Evolutionary conservation across 1,140 invertebrate species (phyloP).

Genomic region (Macrobrachium rosenbergii): DNA sequence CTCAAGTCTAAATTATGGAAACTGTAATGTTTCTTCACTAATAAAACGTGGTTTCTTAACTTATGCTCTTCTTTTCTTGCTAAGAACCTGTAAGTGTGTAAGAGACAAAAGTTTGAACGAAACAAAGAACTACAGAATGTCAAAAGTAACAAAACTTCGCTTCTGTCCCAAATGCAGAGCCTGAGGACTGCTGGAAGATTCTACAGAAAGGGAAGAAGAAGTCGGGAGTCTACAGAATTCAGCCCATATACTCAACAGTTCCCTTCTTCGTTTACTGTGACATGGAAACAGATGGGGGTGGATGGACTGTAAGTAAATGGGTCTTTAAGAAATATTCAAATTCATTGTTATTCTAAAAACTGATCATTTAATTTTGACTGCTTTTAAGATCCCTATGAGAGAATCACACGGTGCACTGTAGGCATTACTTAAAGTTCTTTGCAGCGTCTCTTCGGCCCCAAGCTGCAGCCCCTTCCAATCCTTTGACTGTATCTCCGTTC

Average conservation of each 20-base stretch:
- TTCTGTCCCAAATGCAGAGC: constrained; percentile 34
- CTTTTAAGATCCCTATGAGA: too few relatives aligned
- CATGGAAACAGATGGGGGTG: constrained; percentile 73
- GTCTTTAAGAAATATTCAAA: too few relatives aligned
- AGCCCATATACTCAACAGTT: constrained; percentile 66
- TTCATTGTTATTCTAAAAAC: too few relatives aligned
- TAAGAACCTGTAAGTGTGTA: not conserved
- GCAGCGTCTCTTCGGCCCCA: not conserved
- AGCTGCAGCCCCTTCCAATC: too few relatives aligned
- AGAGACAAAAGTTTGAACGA: not conserved
- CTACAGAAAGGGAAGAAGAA: constrained; percentile 64
- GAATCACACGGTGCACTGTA: not conserved
- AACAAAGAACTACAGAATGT: not conserved
- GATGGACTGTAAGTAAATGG: constrained; percentile 74
- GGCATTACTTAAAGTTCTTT: not conserved
- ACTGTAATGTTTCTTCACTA: too few relatives aligned
- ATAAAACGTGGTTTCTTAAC: too few relatives aligned
- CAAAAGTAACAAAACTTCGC: not conserved
- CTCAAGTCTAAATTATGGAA: too few relatives aligned
- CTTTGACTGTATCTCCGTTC: too few relatives aligned
- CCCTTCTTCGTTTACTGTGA: constrained; percentile 78
- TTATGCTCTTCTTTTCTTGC: too few relatives aligned
- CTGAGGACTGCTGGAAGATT: constrained; percentile 68
- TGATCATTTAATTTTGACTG: not conserved
- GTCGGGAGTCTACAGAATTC: constrained; percentile 70